Evolutionary conservation across 2,797 vertebrate species (phyloP), one percentile per base, ranked within the genome.

Genomic region (Protonibea diacanthus): DNA sequence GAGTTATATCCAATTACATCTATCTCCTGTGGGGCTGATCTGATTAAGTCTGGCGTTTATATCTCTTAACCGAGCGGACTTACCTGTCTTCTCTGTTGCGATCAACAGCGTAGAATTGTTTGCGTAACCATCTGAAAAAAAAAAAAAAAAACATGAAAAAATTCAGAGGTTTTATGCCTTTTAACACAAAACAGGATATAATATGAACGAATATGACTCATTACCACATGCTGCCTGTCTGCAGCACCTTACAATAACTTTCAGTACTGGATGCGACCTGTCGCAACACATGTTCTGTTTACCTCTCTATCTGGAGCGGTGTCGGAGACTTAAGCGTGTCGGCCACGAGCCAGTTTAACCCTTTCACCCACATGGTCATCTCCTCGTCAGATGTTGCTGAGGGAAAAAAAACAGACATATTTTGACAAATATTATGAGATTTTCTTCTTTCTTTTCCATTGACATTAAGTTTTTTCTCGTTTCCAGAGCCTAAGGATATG

Each of bases 321-420:
- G 97, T 99, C 23, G 98, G 94, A 10, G 98, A 97, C 78, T 96
- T 95, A 9, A 97, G 85, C 0, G 98, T 99, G 81, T 99, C 98
- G 0, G 95, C 92, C 87, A 97, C 94, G 68, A 99, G 94, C 96
- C 96, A 98, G 81, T 92, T 97, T 84, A 99, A 93, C 17, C 98
- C 98, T 86, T 97, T 98, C 88, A 98, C 96, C 98, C 98, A 99
- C 97, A 99, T 99, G 49, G 92, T 96, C 95, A 99, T 97, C 94
- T 99, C 98, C 2, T 99, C 98, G 82, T 99, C 98, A 0, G 97
- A 99, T 0, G 97, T 99, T 18, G 98, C 98, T 99, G 87, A 4
- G 27, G 76, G 17, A 63, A 75, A 75, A 74, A 44, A 20, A 53
- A 55, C 79, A 40, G 69, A n/a, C 14, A 74, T 5, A 4, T 33